Evolutionary conservation across 2,888 invertebrate species (phyloP).

Genomic region (Dinocampus coccinellae): DNA sequence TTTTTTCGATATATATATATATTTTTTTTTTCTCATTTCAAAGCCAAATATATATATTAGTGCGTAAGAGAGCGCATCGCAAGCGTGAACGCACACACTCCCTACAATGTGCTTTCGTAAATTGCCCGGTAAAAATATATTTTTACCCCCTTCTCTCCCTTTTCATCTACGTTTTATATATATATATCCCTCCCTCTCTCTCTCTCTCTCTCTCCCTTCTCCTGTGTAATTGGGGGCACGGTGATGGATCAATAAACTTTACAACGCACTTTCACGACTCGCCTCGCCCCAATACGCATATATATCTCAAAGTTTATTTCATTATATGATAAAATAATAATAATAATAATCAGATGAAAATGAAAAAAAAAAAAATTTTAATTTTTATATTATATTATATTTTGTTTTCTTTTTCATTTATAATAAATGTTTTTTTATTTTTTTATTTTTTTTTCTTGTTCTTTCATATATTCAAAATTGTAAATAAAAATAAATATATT

Average conservation of each 20-base stretch:
- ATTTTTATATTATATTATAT: no score
- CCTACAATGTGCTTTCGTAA: constrained; percentile 17
- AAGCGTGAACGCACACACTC: constrained; percentile 10
- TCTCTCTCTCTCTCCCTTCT: background rate
- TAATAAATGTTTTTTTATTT: no score
- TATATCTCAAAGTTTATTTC: background rate
- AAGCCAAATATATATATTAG: background rate
- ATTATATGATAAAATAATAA: no score
- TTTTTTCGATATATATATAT: no score
- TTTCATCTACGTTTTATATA: background rate
- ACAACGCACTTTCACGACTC: constrained; percentile 33
- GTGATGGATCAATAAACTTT: constrained; percentile 39
- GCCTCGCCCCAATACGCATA: constrained; percentile 10
- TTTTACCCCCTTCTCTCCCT: constrained; percentile 17
- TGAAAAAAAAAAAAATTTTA: no score
- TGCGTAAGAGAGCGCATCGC: background rate
- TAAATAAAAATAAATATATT: no score
- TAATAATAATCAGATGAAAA: no score
- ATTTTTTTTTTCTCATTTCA: background rate
- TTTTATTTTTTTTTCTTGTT: no score
- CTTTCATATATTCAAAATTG: no score
- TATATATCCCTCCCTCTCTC: constrained; percentile 13
- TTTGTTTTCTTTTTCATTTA: no score
- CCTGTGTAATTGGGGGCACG: constrained; percentile 39
- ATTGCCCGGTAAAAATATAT: constrained; percentile 16